Evolutionary conservation across 2,888 invertebrate species (phyloP).

Genomic region (Autographa gamma): DNA sequence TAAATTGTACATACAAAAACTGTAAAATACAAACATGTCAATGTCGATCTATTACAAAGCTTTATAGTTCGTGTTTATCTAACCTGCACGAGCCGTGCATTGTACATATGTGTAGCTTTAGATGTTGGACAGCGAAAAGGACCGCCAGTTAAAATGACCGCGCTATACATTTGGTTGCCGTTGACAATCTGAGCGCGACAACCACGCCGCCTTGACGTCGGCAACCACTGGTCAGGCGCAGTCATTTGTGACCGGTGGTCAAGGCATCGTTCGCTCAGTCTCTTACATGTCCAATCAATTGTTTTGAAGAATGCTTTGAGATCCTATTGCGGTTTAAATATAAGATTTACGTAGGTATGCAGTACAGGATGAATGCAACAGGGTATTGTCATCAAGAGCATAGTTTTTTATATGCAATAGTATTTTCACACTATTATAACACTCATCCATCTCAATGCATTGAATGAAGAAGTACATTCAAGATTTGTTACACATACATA

Average conservation of each 20-base stretch:
- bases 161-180: background rate
- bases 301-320: background rate
- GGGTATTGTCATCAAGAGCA: background rate
- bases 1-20: background rate
- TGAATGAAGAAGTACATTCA: background rate
- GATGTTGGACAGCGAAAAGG: background rate
- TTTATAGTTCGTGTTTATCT: background rate
- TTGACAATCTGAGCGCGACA: too few species aligned
- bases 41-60: background rate
- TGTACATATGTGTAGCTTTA: slow-evolving; percentile 5
- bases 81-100: slow-evolving; percentile 1
- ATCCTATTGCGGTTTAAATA: background rate
- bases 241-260: background rate
- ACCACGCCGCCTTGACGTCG: too few species aligned
- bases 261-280: background rate
- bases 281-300: background rate
- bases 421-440: background rate
- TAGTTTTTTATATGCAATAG: background rate
- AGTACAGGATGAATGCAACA: background rate
- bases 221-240: background rate
- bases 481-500: background rate
- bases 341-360: background rate
- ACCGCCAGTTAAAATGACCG: background rate
- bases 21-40: background rate
- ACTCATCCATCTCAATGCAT: background rate